Percentiles rank a stretch among this genome's conserved stretches.
Conservation (phyloP, 37 sponge, comb jelly and placozoan species). For the Aplysina aerophoba region DNA sequence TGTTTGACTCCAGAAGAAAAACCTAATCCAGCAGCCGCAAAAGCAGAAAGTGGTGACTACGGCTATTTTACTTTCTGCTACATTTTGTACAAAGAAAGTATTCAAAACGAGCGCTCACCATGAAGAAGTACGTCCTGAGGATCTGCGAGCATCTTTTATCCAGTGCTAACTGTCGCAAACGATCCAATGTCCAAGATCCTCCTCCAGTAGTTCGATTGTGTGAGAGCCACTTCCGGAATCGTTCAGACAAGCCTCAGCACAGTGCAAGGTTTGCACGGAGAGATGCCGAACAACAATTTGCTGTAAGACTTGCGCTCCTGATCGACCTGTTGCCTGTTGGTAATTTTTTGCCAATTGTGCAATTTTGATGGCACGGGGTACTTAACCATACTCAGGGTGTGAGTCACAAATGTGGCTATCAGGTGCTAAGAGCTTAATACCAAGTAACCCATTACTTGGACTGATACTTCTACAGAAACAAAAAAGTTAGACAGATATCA, state of each 20-base stretch:
- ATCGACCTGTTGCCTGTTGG: background rate
- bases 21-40: constrained; percentile 25
- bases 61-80: background rate
- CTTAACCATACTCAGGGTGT: no score
- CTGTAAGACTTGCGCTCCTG: constrained; percentile 22
- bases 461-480: no score
- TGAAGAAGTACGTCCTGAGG: constrained; percentile 6
- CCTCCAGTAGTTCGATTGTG: background rate
- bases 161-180: background rate
- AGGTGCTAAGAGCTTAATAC: no score
- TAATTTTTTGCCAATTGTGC: no score
- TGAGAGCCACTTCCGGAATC: background rate
- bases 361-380: no score
- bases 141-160: background rate
- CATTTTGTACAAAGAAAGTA: constrained; percentile 15
- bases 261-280: constrained; percentile 3
- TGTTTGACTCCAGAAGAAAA: constrained; percentile 12
- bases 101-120: background rate
- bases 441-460: no score
- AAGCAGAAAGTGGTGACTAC: constrained; percentile 10
- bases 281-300: background rate
- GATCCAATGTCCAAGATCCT: background rate
- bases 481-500: no score
- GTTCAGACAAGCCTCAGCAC: background rate
- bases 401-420: no score